Evolutionary conservation across 2,888 invertebrate genomes (phyloP), one percentile per base, ranked within the genome.

Genomic region (Encarsia formosa): DNA sequence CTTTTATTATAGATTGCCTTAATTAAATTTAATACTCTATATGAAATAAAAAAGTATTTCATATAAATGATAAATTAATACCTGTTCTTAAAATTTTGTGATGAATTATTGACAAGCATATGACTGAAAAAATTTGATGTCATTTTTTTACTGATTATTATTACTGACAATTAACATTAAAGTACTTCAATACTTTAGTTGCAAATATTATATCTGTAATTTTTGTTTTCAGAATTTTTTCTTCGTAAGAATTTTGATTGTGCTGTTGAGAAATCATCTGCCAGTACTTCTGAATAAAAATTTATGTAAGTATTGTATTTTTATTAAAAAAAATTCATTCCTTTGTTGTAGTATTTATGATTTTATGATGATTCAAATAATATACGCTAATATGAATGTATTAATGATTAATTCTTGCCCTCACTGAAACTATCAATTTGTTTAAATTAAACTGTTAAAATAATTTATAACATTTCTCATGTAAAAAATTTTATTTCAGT

Each of bases 61-160:
- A n/a, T n/a, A n/a, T n/a, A n/a, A n/a, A n/a, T n/a, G n/a, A n/a
- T n/a, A n/a, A n/a, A n/a, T n/a, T n/a, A n/a, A n/a, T n/a, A n/a
- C n/a, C n/a, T n/a, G n/a, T n/a, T n/a, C n/a, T n/a, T n/a, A n/a
- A n/a, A n/a, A n/a, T n/a, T n/a, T n/a, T n/a, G n/a, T 69, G 68
- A 69, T 70, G 68, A 58, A 57, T 59, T 56, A 49, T 60, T 56
- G 61, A 69, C 69, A 69, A 70, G 70, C 70, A 70, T 70, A 70
- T 70, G 67, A 60, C 68, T 69, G 69, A 70, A 49, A 52, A 43
- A 9, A 58, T 48, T 64, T 68, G 68, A 64, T 66, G 68, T 57
- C 53, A 64, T 42, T 34, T 55, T 48, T 46, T 52, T 13, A 54
- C 63, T 63, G 62, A 64, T 51, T 40, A 44, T 13, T 37, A 39